These are phyloP conservation scores for Jaculus jaculus DNA, from an alignment of 2,113 vertebrate genomes.

Conservation along the genomic window DNA sequence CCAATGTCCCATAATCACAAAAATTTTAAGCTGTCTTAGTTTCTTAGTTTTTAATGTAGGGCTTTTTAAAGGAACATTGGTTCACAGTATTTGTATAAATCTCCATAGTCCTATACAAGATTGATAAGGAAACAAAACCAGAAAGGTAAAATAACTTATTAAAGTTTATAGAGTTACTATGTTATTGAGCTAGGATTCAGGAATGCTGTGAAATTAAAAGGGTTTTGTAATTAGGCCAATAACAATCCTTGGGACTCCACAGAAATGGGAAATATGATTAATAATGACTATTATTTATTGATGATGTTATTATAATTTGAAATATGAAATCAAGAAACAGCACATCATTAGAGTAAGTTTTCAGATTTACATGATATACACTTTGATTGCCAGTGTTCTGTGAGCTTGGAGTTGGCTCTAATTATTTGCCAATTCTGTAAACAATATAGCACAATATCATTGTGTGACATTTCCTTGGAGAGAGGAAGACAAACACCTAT, in stretches of 20 bases:
- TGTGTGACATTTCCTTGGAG: too few species aligned
- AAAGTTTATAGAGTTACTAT: not conserved
- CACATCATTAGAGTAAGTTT: not conserved
- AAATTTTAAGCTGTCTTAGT: too few species aligned
- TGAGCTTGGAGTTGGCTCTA: not conserved
- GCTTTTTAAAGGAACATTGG: too few species aligned
- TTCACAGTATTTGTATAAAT: not conserved
- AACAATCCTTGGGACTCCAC: not conserved
- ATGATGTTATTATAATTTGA: not conserved
- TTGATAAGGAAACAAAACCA: not conserved
- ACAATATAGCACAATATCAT: not conserved
- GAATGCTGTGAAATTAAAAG: not conserved
- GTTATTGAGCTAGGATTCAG: not conserved
- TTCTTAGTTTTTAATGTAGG: too few species aligned
- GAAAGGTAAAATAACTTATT: not conserved
- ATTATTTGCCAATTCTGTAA: not conserved
- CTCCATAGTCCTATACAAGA: not conserved
- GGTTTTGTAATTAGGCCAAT: not conserved
- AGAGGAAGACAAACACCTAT: too few species aligned
- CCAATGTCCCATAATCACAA: too few species aligned
- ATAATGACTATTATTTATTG: not conserved
- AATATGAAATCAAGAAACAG: not conserved
- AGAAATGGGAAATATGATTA: not conserved
- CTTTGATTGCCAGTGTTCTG: not conserved
- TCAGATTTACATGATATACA: not conserved